These are phyloP conservation scores for Rugalucina vietnamica DNA, from an alignment of 2,888 invertebrate genomes.

Conservation along the genomic window DNA sequence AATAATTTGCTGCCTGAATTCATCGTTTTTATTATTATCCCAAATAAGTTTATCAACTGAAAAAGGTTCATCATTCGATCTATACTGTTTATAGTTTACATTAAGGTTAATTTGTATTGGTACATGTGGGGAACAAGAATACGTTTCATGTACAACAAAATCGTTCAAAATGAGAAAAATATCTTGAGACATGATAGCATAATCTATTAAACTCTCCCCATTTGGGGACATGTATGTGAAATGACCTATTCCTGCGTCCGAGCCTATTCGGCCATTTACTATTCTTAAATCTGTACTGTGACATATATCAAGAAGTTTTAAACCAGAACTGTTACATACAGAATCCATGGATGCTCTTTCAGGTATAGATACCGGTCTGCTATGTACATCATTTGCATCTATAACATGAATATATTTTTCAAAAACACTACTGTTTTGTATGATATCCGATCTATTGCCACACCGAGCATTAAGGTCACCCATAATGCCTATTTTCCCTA, in stretches of 20 bases:
- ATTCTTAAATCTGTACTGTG: conserved; percentile 3
- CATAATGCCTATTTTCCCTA: not conserved
- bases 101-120: not conserved
- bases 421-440: not conserved
- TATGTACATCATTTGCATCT: not conserved
- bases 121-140: not conserved
- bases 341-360: not conserved
- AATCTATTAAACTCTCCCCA: not conserved
- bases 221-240: not conserved
- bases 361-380: not conserved
- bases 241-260: conserved; percentile 2
- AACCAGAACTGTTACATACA: not conserved
- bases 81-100: not conserved
- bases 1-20: not conserved
- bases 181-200: not conserved
- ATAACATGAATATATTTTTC: not conserved
- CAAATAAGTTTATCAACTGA: not conserved
- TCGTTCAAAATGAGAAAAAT: not conserved
- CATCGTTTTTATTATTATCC: not conserved
- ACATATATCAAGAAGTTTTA: conserved; percentile 21
- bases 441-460: not conserved
- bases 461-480: not conserved
- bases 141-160: not conserved
- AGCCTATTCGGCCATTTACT: conserved; percentile 14
- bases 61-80: not conserved